These are phyloP conservation scores for Myrmecophaga tridactyla DNA, from an alignment of 2,113 vertebrate species.

Conservation along the genomic window DNA sequence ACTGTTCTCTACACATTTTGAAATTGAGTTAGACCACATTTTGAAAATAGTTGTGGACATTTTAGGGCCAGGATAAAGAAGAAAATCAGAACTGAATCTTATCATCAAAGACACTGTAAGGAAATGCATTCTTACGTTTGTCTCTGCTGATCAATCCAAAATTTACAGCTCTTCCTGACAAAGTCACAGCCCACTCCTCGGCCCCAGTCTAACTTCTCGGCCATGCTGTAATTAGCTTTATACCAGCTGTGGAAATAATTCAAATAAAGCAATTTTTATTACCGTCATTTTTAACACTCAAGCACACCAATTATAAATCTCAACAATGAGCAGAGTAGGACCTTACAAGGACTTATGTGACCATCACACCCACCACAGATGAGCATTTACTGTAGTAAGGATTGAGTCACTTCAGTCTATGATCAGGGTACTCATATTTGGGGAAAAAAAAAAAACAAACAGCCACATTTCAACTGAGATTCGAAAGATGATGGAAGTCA, in stretches of 20 bases:
- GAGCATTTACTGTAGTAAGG: not conserved
- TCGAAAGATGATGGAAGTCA: not conserved
- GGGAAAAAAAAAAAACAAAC: not conserved
- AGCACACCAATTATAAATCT: not conserved
- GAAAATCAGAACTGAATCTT: not conserved
- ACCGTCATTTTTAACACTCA: not conserved
- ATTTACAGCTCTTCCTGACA: constrained; percentile 97
- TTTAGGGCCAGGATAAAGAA: constrained; percentile 9
- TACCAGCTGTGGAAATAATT: constrained; percentile 91
- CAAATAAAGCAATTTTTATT: constrained; percentile 29
- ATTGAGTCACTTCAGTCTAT: not conserved
- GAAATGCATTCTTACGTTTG: constrained; percentile 84
- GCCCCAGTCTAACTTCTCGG: constrained; percentile 96
- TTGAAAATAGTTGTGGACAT: constrained; percentile 26
- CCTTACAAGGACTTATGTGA: not conserved
- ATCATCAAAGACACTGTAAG: not conserved
- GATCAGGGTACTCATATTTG: not conserved
- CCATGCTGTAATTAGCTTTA: constrained; percentile 97
- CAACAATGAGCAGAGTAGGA: not conserved
- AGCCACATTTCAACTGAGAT: not conserved
- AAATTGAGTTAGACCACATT: constrained; percentile 6
- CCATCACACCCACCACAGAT: not conserved
- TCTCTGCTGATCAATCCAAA: constrained; percentile 94
- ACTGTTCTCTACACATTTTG: not conserved
- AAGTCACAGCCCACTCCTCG: constrained; percentile 96